Percentiles rank a stretch among this genome's conserved stretches.
Evolutionary conservation across 2,888 invertebrate genomes (phyloP).

Genomic region (Drosophila greeni): DNA sequence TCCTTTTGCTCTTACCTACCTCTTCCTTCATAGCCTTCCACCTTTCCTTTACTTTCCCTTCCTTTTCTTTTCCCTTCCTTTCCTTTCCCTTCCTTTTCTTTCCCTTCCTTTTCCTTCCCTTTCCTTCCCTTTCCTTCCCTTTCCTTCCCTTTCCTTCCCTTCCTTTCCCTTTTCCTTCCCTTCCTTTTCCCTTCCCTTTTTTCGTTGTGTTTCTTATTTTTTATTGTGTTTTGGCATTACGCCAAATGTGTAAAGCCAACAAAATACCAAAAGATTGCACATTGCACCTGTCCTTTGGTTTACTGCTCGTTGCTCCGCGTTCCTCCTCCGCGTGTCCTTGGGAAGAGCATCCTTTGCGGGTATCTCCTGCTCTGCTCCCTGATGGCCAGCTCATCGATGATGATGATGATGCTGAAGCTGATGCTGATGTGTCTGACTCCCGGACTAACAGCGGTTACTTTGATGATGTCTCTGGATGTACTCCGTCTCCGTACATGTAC

Average conservation of each 20-base stretch:
- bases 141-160: too few species aligned
- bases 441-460: slow-evolving; percentile 19
- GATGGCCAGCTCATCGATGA: slow-evolving; percentile 51
- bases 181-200: too few species aligned
- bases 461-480: slow-evolving; percentile 9
- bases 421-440: slow-evolving; percentile 29
- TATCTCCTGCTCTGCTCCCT: slow-evolving; percentile 47
- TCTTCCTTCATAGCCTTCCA: background rate
- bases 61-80: too few species aligned
- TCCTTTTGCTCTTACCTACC: background rate
- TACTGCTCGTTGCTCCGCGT: slow-evolving; percentile 41
- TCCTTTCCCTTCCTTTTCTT: too few species aligned
- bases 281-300: slow-evolving; percentile 70
- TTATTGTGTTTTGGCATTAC: slow-evolving; percentile 72
- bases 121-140: too few species aligned
- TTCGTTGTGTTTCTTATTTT: slow-evolving; percentile 39
- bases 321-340: slow-evolving; percentile 8
- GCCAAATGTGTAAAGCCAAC: slow-evolving; percentile 77
- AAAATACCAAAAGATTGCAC: slow-evolving; percentile 73
- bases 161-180: too few species aligned
- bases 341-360: slow-evolving; percentile 20
- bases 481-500: background rate
- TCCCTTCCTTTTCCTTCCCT: background rate
- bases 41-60: background rate
- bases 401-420: slow-evolving; percentile 3